These are phyloP conservation scores for Meganola albula DNA, from an alignment of 2,888 invertebrate genomes.

Conservation along the genomic window DNA sequence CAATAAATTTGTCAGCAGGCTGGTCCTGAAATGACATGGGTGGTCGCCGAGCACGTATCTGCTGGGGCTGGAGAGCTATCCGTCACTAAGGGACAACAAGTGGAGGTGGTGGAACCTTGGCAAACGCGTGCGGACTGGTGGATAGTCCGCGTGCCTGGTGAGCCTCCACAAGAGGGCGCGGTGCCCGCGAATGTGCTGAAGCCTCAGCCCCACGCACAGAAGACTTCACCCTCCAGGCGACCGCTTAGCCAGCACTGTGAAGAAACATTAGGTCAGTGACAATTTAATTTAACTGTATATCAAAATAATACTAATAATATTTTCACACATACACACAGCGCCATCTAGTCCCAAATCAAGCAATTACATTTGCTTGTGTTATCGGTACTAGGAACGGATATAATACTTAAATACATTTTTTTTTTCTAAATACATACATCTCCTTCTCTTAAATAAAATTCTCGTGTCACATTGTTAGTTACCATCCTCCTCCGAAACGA, in stretches of 20 bases:
- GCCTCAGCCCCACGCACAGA: slow-evolving; percentile 58
- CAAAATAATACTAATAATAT: too few relatives aligned
- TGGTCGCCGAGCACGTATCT: slow-evolving; percentile 90
- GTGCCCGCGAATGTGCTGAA: slow-evolving; percentile 87
- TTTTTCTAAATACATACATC: too few relatives aligned
- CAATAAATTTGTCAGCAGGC: slow-evolving; percentile 74
- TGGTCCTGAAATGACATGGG: slow-evolving; percentile 93
- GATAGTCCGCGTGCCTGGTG: slow-evolving; percentile 80
- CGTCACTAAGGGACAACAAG: slow-evolving; percentile 94
- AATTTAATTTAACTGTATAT: too few relatives aligned
- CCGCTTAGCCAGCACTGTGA: slow-evolving; percentile 64
- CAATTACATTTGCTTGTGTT: too few relatives aligned
- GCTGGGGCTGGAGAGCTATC: slow-evolving; percentile 87
- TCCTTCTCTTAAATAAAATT: too few relatives aligned
- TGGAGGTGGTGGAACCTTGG: slow-evolving; percentile 91
- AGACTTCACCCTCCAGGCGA: slow-evolving; percentile 63
- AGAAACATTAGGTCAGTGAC: slow-evolving; percentile 69
- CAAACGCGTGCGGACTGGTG: slow-evolving; percentile 83
- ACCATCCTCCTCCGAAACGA: too few relatives aligned
- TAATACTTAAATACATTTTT: too few relatives aligned
- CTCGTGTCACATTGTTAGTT: too few relatives aligned
- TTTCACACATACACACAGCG: too few relatives aligned
- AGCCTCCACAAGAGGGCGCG: slow-evolving; percentile 85
- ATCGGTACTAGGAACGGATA: too few relatives aligned
- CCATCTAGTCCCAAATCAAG: too few relatives aligned